Evolutionary conservation across 2,888 invertebrate species (phyloP), one percentile per base, ranked within the genome.

Genomic region (Sarcophaga variegata): DNA sequence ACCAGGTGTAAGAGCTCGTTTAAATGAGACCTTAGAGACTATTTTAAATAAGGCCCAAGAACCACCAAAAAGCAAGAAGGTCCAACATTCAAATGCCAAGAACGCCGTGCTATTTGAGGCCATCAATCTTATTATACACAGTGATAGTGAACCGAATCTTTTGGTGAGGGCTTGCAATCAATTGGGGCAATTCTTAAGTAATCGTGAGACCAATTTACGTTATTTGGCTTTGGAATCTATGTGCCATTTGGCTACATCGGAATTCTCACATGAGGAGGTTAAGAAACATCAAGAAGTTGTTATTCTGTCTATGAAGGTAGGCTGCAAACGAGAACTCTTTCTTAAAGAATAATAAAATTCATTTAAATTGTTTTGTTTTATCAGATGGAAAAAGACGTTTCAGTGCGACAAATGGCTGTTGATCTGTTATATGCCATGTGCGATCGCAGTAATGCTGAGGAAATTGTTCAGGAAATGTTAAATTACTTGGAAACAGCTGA

Each of bases 231-330:
- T 99, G 85, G 99, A 99, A 93, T 99, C 99, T 49, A 99, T 99
- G 99, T 99, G 99, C 94, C 97, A 99, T 93, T 95, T 99, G 92
- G 99, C 99, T 71, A 99, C 99, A 22, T 99, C 99, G 0, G 99
- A 99, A 94, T 99, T 99, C 94, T 99, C 99, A 49, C 99, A 99
- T 94, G 99, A 99, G 93, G 99, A 99, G 88, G 99, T 99, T 17
- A 99, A 99, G 93, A 99, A 99, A 92, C 99, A 99, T 93, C 99
- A 99, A 94, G 99, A 99, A 94, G 99, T 99, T 70, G 99, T 99
- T 70, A 99, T 99, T 90, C 95, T 98, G 77, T 99, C 99, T 5
- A 97, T 99, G 96, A 99, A 99, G 94, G 95, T 95, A 90, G 87
- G 88, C 0, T 54, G 10, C 17, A 14, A 60, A 20, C 63, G 14